Percentiles rank a stretch among this genome's conserved stretches.
phyloP scores from a whole-genome alignment of 2,888 invertebrate genomes.

The Lasius fuliginosus region DNA sequence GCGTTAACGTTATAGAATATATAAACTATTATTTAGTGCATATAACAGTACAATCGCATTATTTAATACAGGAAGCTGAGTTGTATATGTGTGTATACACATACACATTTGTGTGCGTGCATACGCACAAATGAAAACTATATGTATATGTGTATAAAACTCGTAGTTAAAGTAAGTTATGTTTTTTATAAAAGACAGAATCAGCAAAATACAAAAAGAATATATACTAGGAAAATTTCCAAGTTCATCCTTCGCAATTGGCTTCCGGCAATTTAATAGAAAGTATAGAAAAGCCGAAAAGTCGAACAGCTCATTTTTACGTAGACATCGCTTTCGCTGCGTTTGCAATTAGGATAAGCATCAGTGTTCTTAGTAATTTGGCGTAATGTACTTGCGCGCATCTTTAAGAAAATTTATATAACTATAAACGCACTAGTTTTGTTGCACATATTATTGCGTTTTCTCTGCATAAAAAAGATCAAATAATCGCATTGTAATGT shows the following conservation, averaged over 20 bases:
- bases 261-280: conserved; percentile 46
- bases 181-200: not conserved
- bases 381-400: not conserved
- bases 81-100: too few relatives aligned
- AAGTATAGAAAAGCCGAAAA: conserved; percentile 47
- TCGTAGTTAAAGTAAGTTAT: not conserved
- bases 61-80: not conserved
- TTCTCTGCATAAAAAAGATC: not conserved
- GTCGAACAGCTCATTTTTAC: conserved; percentile 36
- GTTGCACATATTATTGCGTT: not conserved
- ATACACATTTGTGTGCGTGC: too few relatives aligned
- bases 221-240: not conserved
- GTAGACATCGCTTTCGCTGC: conserved; percentile 40
- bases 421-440: conserved; percentile 39
- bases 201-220: not conserved
- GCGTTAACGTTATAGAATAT: not conserved
- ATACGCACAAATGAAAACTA: not conserved
- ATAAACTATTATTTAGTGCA: conserved; percentile 24
- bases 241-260: not conserved
- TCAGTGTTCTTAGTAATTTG: conserved; percentile 13
- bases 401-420: conserved; percentile 10
- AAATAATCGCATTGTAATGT: conserved; percentile 22
- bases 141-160: not conserved
- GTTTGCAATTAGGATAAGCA: not conserved
- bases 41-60: not conserved